Percentiles rank a stretch among this genome's conserved stretches.
Evolutionary conservation across 2,797 vertebrate genomes (phyloP).

Genomic region (Sarcoramphus papa): DNA sequence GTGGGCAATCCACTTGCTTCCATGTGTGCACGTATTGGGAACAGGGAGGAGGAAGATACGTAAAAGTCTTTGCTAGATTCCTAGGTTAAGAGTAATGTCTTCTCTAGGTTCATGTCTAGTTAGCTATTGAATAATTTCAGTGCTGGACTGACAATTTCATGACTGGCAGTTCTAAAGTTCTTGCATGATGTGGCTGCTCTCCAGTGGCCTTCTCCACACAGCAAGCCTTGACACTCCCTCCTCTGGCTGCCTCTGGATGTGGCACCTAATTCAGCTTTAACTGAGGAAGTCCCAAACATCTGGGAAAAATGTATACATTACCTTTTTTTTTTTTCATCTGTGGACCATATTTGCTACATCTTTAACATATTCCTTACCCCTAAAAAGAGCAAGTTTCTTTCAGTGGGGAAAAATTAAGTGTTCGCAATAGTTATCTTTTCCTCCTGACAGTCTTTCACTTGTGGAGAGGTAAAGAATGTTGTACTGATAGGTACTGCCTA

Average conservation of each 20-base stretch:
- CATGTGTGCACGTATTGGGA: rapidly evolving
- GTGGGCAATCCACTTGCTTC: background rate
- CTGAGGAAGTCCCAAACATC: background rate
- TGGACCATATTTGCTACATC: background rate
- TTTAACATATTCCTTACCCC: background rate
- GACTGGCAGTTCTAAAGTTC: background rate
- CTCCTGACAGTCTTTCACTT: background rate
- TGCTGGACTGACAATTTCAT: background rate
- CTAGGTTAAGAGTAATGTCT: background rate
- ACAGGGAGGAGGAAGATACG: rapidly evolving
- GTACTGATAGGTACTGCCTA: background rate
- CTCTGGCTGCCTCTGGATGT: background rate
- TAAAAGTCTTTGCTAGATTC: background rate
- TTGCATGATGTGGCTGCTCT: rapidly evolving
- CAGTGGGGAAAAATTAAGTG: background rate
- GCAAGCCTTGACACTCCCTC: background rate
- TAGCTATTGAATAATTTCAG: background rate
- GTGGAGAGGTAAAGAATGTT: background rate
- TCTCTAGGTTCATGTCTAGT: background rate
- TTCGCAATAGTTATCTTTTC: background rate
- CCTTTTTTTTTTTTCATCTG: no score
- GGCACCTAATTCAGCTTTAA: background rate
- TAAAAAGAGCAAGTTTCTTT: background rate
- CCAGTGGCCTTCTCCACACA: background rate
- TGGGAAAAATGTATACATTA: background rate